Conservation (phyloP, 2,113 vertebrate genomes). For the Megalops atlanticus region DNA sequence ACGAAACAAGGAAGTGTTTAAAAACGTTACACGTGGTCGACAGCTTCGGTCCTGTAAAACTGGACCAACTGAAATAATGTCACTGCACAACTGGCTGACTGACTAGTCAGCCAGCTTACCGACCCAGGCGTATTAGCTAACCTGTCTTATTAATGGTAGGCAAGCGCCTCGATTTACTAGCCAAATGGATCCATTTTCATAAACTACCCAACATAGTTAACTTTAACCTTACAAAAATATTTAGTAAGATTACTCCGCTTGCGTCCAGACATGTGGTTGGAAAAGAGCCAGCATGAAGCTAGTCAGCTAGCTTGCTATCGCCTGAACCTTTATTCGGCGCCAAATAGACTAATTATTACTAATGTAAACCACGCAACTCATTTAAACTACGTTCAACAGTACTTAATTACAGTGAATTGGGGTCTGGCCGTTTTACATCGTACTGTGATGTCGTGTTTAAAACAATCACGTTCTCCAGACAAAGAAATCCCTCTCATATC, state of each 20-base stretch:
- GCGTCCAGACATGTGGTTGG: conserved; percentile 78
- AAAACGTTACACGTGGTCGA: conserved; percentile 63
- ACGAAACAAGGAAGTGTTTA: conserved; percentile 35
- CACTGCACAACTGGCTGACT: background rate
- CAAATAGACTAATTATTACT: background rate
- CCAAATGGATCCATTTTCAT: too few species aligned
- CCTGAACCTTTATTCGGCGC: background rate
- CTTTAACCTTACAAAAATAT: background rate
- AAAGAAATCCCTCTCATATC: conserved; percentile 40
- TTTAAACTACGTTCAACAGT: background rate
- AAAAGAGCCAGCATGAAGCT: conserved; percentile 57
- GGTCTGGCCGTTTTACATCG: background rate
- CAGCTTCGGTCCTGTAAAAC: background rate
- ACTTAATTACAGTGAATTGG: background rate
- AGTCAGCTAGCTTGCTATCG: background rate
- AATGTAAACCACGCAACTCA: background rate
- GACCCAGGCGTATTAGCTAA: background rate
- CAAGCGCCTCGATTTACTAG: background rate
- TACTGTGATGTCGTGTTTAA: background rate
- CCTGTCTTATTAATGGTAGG: too few species aligned
- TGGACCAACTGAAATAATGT: background rate
- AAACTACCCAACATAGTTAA: too few species aligned
- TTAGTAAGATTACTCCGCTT: conserved; percentile 26
- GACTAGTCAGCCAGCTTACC: background rate
- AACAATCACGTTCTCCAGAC: background rate